Evolutionary conservation across 1,140 invertebrate genomes (phyloP), one percentile per base, ranked within the genome.

Genomic region (Meloidogyne hapla): DNA sequence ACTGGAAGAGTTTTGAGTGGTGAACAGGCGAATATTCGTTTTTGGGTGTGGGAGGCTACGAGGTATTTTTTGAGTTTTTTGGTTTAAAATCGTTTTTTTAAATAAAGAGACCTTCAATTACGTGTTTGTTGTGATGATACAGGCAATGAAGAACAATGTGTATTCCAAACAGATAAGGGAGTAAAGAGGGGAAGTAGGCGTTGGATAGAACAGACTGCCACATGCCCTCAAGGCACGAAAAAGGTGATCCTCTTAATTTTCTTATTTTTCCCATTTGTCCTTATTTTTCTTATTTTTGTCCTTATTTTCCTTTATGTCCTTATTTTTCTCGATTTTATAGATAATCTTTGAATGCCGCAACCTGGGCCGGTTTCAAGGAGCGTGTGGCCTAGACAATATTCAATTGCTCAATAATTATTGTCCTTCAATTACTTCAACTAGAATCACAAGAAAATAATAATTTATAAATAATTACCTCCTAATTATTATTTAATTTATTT

Each of bases 271-370:
- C n/a, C n/a, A n/a, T n/a, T n/a, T n/a, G n/a, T n/a, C 18, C 42
- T 33, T 42, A 69, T 69, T 26, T 18, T 67, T 67, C 10, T 21
- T 18, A 0, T 2, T 6, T 5, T 33, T 67, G 4, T 13, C 18
- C 9, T 45, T 4, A n/a, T 1, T 3, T 33, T 15, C 21, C 40
- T n/a, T n/a, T n/a, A n/a, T n/a, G n/a, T n/a, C n/a, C 42, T 12
- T 3, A 18, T 23, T 21, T 77, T 25, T 26, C 25, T 4, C 23
- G 28, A 2, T n/a, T 28, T 28, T 80, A 18, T 62, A 84, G 82
- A 71, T 83, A 40, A 83, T 84, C n/a, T 83, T 84, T 70, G 81
- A 83, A 69, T 83, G 81, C 70, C 65, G 79, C 0, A 83, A 83
- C 68, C 8, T 69, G 21, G 81, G 81, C 23, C 56, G 63, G 18